Evolutionary conservation across 2,113 vertebrate species (phyloP).

Genomic region (Edolisoma coerulescens): DNA sequence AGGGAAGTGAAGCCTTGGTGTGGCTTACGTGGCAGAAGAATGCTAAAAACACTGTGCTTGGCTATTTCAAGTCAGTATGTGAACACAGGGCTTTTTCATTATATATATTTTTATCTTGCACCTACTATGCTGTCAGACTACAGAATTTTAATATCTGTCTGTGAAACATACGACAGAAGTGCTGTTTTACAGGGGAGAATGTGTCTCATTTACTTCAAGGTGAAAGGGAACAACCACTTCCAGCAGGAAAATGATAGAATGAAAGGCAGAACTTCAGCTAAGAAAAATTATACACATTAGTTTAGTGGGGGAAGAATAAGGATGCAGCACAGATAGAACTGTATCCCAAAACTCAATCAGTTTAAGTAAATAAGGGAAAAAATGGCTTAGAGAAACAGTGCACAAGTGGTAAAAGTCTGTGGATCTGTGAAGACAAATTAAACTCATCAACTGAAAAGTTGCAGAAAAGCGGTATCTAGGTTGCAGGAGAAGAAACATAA

Average conservation of each 20-base stretch:
- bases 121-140: not conserved
- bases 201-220: not conserved
- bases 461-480: not conserved
- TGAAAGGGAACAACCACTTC: not conserved
- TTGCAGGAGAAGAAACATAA: not conserved
- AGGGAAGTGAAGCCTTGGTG: not conserved
- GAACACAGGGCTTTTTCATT: rapidly evolving
- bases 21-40: not conserved
- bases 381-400: not conserved
- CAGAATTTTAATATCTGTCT: not conserved
- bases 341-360: not conserved
- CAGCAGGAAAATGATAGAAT: not conserved
- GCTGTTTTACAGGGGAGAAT: not conserved
- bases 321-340: not conserved
- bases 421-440: not conserved
- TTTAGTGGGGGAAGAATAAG: not conserved
- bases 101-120: not conserved
- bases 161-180: not conserved
- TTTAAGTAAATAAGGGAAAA: not conserved
- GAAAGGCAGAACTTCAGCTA: not conserved
- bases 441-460: not conserved
- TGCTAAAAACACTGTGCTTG: not conserved
- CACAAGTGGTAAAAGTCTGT: not conserved
- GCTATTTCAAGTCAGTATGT: not conserved
- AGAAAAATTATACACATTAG: not conserved